phyloP scores from a whole-genome alignment of 1,140 invertebrate genomes.

The Uloborus diversus region DNA sequence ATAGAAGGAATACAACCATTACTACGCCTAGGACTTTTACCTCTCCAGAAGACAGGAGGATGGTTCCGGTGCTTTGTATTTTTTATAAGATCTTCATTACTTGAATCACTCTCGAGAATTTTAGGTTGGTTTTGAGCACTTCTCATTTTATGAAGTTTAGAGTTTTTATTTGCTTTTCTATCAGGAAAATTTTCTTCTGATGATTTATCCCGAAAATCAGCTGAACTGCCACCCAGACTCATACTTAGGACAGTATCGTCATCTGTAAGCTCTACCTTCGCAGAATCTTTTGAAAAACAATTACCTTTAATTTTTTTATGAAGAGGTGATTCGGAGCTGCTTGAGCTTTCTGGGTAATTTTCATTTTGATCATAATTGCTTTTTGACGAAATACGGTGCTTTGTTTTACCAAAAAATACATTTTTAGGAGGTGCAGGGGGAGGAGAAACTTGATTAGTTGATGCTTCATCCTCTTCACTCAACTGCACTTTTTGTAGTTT shows the following conservation, averaged over 20 bases:
- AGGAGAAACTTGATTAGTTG: too few species aligned
- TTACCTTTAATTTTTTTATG: constrained; percentile 47
- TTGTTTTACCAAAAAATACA: background rate
- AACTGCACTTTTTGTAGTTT: constrained; percentile 36
- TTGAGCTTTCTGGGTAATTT: constrained; percentile 19
- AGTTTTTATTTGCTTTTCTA: constrained; percentile 1
- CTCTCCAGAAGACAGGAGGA: constrained; percentile 25
- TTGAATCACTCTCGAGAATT: constrained; percentile 51
- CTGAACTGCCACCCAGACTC: background rate
- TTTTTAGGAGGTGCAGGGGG: background rate
- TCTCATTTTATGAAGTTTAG: constrained; percentile 12
- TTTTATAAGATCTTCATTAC: constrained; percentile 42
- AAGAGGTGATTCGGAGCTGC: constrained; percentile 17
- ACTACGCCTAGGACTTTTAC: constrained; percentile 26
- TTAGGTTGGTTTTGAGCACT: constrained; percentile 16
- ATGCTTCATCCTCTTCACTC: constrained; percentile 1
- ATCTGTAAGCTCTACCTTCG: background rate
- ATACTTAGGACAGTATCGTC: constrained; percentile 2
- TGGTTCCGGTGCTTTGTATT: constrained; percentile 16
- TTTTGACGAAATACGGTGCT: background rate
- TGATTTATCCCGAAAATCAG: constrained; percentile 21
- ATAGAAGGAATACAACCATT: constrained; percentile 40
- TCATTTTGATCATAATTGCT: too few species aligned
- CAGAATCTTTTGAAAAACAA: background rate
- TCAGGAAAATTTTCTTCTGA: constrained; percentile 38